Evolutionary conservation across 30 jellyfish, hydroid and myxozoan species (phyloP).

Genomic region (Aurelia coerulea): DNA sequence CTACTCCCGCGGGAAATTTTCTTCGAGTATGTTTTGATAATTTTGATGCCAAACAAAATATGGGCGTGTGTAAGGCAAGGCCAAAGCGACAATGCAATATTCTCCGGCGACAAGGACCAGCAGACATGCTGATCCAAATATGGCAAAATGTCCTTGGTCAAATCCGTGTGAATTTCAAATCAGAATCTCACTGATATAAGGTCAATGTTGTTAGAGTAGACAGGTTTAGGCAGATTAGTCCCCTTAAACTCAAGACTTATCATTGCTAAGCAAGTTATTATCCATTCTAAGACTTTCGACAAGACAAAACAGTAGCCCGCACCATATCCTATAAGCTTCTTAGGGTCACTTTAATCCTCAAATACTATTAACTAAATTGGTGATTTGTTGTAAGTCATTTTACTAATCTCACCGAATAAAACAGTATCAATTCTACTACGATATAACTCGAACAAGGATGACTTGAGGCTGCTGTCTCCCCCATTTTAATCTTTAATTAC

Average conservation of each 20-base stretch:
- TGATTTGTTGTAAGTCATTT: slow-evolving; percentile 27
- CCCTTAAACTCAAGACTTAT: slow-evolving; percentile 41
- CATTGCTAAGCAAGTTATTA: slow-evolving; percentile 46
- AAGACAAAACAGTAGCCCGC: slow-evolving; percentile 63
- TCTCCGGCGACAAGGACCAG: no score
- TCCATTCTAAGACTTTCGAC: slow-evolving; percentile 43
- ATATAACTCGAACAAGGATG: no score
- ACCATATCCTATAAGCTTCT: slow-evolving; percentile 49
- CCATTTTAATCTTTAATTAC: slow-evolving; percentile 27
- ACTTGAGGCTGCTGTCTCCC: no score
- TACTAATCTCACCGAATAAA: no score
- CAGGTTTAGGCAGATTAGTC: slow-evolving; percentile 43
- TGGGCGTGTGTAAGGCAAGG: no score
- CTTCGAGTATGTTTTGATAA: no score
- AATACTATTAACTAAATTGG: slow-evolving; percentile 29
- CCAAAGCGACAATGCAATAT: no score
- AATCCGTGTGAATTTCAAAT: background rate
- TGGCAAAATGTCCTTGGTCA: no score
- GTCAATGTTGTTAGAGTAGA: slow-evolving; percentile 40
- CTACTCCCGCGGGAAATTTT: no score
- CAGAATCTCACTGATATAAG: slow-evolving; percentile 12
- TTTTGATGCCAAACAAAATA: no score
- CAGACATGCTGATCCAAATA: no score
- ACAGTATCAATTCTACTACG: no score
- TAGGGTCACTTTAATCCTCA: slow-evolving; percentile 41